Base-by-base conservation (phyloP, 2,797 vertebrate genomes). In the Aeoliscus strigatus region DNA sequence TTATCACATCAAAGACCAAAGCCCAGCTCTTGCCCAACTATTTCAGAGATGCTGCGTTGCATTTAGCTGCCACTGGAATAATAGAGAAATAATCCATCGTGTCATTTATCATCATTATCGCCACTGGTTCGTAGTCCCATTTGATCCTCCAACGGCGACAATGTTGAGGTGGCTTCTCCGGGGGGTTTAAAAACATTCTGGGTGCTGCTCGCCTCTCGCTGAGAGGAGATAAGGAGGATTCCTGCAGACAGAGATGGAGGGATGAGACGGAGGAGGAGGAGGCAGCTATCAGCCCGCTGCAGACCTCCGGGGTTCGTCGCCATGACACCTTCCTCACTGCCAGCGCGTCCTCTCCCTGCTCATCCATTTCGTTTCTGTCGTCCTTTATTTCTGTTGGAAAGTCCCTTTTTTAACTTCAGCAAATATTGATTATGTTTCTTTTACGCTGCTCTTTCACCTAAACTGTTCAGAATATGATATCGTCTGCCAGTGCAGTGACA, bases 1-100 rank as follows among this genome's bases (percentile, higher is more conserved):
- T 83, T 84, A 85, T 85, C 79, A 66, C 77, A 77, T 80, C 60
- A 78, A 73, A 81, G 69, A 60, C 51, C 42, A 60, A 76, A 77
- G 48, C 60, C 43, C 43, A 37, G 63, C 51, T 69, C 65, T 54
- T 63, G 57, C 55, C 53, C 61, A 71, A 70, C 48, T 68, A 67
- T 71, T 68, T 14, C 67, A 60, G 53, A 70, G 42, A 67, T 67
- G 63, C 14, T 44, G 51, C 17, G 56, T 52, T 45, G 59, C 29
- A 11, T 67, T 73, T 34, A 38, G 42, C 38, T 62, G 58, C 53
- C 39, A 4, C 39, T 57, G 38, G 43, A 67, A 65, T 69, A 70
- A 80, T 64, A 59, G 56, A 66, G 53, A 55, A 60, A 51, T 58
- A 55, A 66, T 63, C 49, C 11, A 18, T 27, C 9, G 26, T 30